Conservation (phyloP, 2,888 invertebrate species). For the Venusia cambrica region DNA sequence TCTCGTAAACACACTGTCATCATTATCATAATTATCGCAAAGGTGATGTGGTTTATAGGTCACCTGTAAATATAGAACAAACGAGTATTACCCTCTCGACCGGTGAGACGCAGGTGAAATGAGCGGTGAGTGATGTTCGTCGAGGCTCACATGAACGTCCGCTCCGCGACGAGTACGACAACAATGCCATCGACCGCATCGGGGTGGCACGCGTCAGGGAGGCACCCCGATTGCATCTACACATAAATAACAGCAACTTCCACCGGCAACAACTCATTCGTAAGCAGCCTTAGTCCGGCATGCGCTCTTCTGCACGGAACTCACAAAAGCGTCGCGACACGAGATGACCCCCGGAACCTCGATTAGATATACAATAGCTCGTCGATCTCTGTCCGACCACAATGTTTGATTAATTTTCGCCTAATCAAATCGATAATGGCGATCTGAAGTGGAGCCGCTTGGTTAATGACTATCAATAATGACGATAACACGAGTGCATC, state of each 20-base stretch:
- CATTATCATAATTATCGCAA: slow-evolving; percentile 50
- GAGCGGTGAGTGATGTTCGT: slow-evolving; percentile 70
- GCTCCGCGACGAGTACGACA: slow-evolving; percentile 73
- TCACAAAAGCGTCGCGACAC: slow-evolving; percentile 6
- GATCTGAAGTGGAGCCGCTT: slow-evolving; percentile 40
- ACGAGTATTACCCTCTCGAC: slow-evolving; percentile 71
- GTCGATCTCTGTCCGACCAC: slow-evolving; percentile 26
- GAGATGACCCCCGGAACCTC: slow-evolving; percentile 7
- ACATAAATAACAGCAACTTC: slow-evolving; percentile 61
- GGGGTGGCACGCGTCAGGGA: slow-evolving; percentile 64
- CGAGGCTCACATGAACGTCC: slow-evolving; percentile 71
- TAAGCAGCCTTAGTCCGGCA: slow-evolving; percentile 14
- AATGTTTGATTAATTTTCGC: slow-evolving; percentile 38
- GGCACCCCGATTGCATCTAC: slow-evolving; percentile 48
- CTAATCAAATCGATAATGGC: slow-evolving; percentile 33
- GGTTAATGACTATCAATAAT: slow-evolving; percentile 60
- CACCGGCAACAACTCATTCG: slow-evolving; percentile 22
- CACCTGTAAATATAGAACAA: slow-evolving; percentile 73
- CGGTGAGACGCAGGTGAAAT: slow-evolving; percentile 74
- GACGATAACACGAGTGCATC: slow-evolving; percentile 62
- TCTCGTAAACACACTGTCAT: slow-evolving; percentile 50
- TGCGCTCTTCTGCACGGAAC: slow-evolving; percentile 8
- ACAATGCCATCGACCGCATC: slow-evolving; percentile 51
- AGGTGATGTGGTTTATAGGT: slow-evolving; percentile 69
- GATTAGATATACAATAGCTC: slow-evolving; percentile 30